These are phyloP conservation scores for Psittacula echo DNA, from an alignment of 2,797 vertebrate species.

Conservation along the genomic window DNA sequence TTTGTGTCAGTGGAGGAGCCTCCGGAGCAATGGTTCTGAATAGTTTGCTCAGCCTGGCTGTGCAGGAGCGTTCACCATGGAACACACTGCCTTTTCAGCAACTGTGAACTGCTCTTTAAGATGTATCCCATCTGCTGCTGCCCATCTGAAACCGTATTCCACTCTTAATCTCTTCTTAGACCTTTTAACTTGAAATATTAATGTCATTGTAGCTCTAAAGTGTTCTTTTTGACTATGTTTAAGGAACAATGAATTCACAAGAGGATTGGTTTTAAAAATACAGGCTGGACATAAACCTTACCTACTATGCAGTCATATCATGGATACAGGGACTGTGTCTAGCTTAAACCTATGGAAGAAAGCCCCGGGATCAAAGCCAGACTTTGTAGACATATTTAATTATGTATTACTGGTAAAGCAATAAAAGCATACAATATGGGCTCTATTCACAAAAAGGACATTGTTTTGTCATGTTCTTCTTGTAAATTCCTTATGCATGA, in stretches of 20 bases:
- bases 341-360: constrained; percentile 47
- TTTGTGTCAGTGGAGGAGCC: neutral
- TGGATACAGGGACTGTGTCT: constrained; percentile 58
- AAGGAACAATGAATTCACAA: constrained; percentile 18
- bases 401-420: constrained; percentile 74
- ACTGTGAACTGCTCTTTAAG: neutral
- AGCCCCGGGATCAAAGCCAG: constrained; percentile 71
- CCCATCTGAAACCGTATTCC: neutral
- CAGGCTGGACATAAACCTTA: constrained; percentile 24
- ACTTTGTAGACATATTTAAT: constrained; percentile 73
- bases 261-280: constrained; percentile 32
- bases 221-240: neutral
- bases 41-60: neutral
- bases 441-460: constrained; percentile 72
- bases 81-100: neutral
- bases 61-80: neutral
- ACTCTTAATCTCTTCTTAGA: neutral
- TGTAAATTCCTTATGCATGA: constrained; percentile 74
- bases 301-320: neutral
- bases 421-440: constrained; percentile 69
- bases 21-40: neutral
- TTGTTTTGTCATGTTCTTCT: constrained; percentile 76
- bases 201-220: constrained; percentile 13
- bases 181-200: constrained; percentile 18
- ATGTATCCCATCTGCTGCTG: neutral